Conservation (phyloP, 2,888 invertebrate species). For the Nesidiocoris tenuis region DNA sequence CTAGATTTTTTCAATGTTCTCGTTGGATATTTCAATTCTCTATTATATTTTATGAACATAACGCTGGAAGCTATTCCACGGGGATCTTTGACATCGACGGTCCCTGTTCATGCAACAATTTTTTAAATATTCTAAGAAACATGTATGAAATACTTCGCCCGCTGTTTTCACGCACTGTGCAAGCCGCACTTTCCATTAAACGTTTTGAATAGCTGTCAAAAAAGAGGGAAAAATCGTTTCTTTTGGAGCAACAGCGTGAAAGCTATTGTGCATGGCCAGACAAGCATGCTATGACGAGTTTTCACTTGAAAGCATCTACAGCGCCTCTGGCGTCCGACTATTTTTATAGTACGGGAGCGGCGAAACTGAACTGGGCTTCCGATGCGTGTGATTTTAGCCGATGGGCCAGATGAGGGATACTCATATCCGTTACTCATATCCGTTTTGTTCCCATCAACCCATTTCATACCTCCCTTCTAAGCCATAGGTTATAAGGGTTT, state of each 20-base stretch:
- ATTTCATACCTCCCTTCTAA: too few species aligned
- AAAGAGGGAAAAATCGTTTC: background rate
- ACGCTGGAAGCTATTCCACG: too few species aligned
- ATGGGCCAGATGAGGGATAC: background rate
- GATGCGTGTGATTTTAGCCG: background rate
- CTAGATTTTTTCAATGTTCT: too few species aligned
- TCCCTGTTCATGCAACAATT: too few species aligned
- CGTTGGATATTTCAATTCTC: too few species aligned
- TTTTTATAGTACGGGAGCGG: background rate
- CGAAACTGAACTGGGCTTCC: background rate
- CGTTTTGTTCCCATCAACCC: too few species aligned
- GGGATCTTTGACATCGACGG: too few species aligned
- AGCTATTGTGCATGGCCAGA: constrained; percentile 19
- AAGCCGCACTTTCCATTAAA: background rate
- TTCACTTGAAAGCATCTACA: background rate
- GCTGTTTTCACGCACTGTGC: background rate
- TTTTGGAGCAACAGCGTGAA: constrained; percentile 16
- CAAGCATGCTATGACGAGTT: constrained; percentile 21
- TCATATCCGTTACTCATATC: too few species aligned
- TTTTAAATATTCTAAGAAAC: too few species aligned
- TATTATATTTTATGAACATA: too few species aligned
- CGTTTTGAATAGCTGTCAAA: background rate
- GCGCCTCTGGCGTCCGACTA: background rate
- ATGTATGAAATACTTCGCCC: too few species aligned
- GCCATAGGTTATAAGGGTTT: too few species aligned